Percentiles rank a stretch among this genome's conserved stretches.
Evolutionary conservation across 2,888 invertebrate species (phyloP).

Genomic region (Alitta virens): DNA sequence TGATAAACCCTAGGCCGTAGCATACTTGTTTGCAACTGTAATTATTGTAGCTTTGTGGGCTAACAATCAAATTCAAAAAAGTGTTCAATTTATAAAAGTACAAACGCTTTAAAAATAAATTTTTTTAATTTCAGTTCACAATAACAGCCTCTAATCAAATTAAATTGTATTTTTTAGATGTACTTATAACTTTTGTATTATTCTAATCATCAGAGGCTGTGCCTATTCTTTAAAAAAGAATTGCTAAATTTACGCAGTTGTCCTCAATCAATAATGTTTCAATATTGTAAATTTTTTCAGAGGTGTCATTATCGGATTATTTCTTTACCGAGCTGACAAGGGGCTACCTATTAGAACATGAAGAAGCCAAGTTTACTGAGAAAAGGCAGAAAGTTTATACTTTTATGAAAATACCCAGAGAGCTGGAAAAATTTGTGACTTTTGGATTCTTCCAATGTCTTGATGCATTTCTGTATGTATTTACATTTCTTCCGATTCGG

Average conservation of each 20-base stretch:
- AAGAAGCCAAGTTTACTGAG: constrained; percentile 90
- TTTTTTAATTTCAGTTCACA: no score
- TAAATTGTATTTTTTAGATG: no score
- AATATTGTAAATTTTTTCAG: background rate
- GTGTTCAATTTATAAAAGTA: no score
- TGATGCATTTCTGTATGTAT: constrained; percentile 95
- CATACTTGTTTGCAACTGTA: no score
- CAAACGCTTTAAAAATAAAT: no score
- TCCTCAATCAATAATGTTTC: background rate
- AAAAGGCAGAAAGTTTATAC: constrained; percentile 92
- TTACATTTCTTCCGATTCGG: constrained; percentile 92
- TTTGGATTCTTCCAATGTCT: constrained; percentile 70
- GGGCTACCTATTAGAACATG: constrained; percentile 90
- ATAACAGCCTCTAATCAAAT: no score
- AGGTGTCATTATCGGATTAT: constrained; percentile 30
- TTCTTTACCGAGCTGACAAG: constrained; percentile 75
- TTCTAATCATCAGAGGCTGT: background rate
- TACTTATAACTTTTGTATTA: constrained; percentile 6
- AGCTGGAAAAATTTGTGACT: constrained; percentile 62
- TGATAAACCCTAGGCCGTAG: no score
- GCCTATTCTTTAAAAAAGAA: background rate
- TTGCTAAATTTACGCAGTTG: background rate
- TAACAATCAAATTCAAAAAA: no score
- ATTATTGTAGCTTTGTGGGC: no score
- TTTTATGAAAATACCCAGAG: constrained; percentile 90